A percentile compares a stretch with the other conserved stretches of the same genome.
Conservation (phyloP, 2,797 vertebrate species). For the Chloroceryle inda region DNA sequence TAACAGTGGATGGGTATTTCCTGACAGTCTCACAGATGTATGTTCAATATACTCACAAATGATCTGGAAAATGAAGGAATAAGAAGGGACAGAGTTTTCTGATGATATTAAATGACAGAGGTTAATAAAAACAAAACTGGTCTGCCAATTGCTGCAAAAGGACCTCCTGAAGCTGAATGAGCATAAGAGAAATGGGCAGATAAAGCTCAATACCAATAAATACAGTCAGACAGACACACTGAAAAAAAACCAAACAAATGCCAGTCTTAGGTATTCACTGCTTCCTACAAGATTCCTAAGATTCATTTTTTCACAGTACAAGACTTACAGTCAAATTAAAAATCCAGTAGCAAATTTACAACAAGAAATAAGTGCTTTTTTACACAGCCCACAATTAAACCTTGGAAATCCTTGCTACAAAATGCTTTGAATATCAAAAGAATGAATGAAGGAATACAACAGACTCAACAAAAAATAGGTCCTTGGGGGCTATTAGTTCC, state of each 20-base stretch:
- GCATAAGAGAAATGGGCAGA: not conserved
- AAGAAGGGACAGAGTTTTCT: not conserved
- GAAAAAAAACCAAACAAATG: not conserved
- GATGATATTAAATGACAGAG: not conserved
- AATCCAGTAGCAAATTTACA: not conserved
- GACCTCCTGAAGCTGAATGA: not conserved
- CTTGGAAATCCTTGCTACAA: not conserved
- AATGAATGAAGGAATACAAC: not conserved
- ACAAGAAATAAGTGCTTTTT: not conserved
- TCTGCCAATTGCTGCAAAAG: not conserved
- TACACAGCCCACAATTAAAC: not conserved
- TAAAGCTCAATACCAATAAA: not conserved
- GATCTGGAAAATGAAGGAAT: not conserved
- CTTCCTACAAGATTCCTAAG: not conserved
- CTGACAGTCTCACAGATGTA: not conserved
- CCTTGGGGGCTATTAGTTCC: not conserved
- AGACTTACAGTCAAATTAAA: not conserved
- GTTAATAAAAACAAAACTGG: not conserved
- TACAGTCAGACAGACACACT: not conserved
- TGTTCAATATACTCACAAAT: not conserved
- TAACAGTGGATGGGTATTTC: not conserved
- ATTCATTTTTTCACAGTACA: not conserved
- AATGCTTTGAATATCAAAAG: not conserved
- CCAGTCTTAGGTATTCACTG: not conserved
- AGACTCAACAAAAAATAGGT: not conserved